Percentiles rank a stretch among this genome's conserved stretches.
phyloP scores from a whole-genome alignment of 2,888 invertebrate species.

The Scaptodrosophila latifasciaeformis region DNA sequence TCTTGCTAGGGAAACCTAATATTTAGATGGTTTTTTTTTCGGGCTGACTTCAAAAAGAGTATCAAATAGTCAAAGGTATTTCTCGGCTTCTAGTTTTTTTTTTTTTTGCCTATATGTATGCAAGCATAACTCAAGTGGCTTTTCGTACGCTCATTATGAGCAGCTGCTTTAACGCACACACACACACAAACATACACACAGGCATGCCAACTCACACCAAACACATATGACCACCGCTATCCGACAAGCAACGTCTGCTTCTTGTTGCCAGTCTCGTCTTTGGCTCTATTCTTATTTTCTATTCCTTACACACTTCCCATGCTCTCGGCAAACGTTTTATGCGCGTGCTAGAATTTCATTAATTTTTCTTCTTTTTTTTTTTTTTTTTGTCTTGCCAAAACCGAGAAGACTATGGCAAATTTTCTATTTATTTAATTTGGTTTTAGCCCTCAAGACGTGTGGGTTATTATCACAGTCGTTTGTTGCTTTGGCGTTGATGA shows the following conservation, averaged over 20 bases:
- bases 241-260: conserved; percentile 4
- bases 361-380: too few species aligned
- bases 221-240: conserved; percentile 2
- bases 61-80: too few species aligned
- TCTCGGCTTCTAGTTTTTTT: too few species aligned
- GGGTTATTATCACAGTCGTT: conserved; percentile 17
- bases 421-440: conserved; percentile 58
- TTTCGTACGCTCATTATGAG: conserved; percentile 27
- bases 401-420: conserved; percentile 41
- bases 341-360: conserved; percentile 58
- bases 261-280: conserved; percentile 1
- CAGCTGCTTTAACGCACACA: conserved; percentile 15
- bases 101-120: conserved; percentile 34
- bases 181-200: conserved; percentile 16
- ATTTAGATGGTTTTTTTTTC: too few species aligned
- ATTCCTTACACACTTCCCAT: neutral
- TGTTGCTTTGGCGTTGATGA: conserved; percentile 28
- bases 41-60: too few species aligned
- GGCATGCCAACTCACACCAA: conserved; percentile 1
- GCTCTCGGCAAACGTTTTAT: conserved; percentile 3
- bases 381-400: neutral
- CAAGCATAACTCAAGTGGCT: conserved; percentile 38
- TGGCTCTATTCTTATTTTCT: neutral
- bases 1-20: too few species aligned
- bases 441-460: conserved; percentile 10